Conservation (phyloP, 2,797 vertebrate genomes). For the Dendrocincla tyrannina region DNA sequence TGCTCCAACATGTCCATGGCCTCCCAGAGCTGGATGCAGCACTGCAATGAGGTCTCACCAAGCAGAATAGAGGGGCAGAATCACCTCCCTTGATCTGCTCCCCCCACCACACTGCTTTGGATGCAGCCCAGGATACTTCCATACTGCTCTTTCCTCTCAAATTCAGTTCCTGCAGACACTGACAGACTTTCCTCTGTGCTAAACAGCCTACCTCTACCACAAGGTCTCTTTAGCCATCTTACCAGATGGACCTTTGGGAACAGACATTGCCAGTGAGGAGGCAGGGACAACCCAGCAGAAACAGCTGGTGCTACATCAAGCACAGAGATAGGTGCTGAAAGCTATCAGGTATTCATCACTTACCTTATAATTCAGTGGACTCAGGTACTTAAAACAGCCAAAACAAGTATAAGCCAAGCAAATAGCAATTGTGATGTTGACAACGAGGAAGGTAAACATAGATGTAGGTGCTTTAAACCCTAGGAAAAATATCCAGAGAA, state of each 20-base stretch:
- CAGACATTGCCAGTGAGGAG: background rate
- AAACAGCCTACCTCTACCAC: background rate
- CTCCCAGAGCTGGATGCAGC: background rate
- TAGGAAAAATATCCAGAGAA: constrained; percentile 59
- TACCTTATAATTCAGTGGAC: constrained; percentile 89
- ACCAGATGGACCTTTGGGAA: background rate
- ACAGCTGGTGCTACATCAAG: background rate
- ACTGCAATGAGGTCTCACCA: background rate
- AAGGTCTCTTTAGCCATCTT: background rate
- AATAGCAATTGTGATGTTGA: constrained; percentile 84
- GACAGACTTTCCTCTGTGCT: background rate
- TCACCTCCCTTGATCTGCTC: background rate
- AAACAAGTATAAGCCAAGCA: constrained; percentile 87
- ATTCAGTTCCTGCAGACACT: background rate
- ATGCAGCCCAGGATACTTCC: background rate
- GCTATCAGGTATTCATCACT: background rate
- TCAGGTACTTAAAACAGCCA: constrained; percentile 90
- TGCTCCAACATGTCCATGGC: accelerated
- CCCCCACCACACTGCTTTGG: background rate
- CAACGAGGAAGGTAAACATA: constrained; percentile 87
- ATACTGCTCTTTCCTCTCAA: background rate
- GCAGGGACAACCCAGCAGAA: background rate
- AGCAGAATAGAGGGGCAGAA: background rate
- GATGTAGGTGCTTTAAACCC: constrained; percentile 86
- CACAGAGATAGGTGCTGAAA: background rate